These are phyloP conservation scores for Heliconius nattereri DNA, from an alignment of 1,140 invertebrate genomes.

Conservation along the genomic window DNA sequence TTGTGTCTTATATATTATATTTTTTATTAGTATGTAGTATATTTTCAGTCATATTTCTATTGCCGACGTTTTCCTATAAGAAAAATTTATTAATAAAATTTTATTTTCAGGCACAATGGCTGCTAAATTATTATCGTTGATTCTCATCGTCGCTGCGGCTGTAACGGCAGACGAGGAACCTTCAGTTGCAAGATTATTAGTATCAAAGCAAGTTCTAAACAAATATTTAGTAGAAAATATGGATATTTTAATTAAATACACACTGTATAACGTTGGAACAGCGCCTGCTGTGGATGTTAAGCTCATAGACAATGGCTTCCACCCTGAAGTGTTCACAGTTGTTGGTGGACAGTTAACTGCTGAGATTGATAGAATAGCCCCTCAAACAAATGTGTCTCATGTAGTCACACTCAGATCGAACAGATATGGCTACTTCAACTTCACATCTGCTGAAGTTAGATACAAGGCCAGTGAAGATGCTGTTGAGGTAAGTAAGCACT, in stretches of 20 bases:
- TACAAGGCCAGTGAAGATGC: constrained; percentile 92
- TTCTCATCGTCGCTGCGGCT: constrained; percentile 69
- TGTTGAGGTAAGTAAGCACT: constrained; percentile 82
- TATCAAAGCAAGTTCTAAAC: constrained; percentile 96
- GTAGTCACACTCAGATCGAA: constrained; percentile 95
- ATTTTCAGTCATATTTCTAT: constrained; percentile 46
- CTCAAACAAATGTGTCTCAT: constrained; percentile 96
- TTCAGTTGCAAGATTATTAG: constrained; percentile 86
- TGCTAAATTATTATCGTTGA: constrained; percentile 63
- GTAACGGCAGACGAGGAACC: constrained; percentile 85
- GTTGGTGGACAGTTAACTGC: constrained; percentile 92
- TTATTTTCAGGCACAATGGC: constrained; percentile 73
- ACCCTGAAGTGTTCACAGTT: constrained; percentile 92
- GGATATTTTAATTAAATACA: constrained; percentile 97
- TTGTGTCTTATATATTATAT: constrained; percentile 15
- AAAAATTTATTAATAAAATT: background rate
- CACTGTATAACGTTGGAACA: constrained; percentile 91
- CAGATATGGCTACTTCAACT: constrained; percentile 97
- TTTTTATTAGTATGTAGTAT: constrained; percentile 20
- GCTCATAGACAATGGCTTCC: constrained; percentile 94
- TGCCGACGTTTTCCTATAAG: constrained; percentile 1
- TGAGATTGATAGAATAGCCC: constrained; percentile 93
- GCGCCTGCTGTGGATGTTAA: constrained; percentile 94
- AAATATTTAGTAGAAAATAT: constrained; percentile 99
- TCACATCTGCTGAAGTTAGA: constrained; percentile 95